phyloP scores from a whole-genome alignment of 2,888 invertebrate genomes.

The Cancer borealis region DNA sequence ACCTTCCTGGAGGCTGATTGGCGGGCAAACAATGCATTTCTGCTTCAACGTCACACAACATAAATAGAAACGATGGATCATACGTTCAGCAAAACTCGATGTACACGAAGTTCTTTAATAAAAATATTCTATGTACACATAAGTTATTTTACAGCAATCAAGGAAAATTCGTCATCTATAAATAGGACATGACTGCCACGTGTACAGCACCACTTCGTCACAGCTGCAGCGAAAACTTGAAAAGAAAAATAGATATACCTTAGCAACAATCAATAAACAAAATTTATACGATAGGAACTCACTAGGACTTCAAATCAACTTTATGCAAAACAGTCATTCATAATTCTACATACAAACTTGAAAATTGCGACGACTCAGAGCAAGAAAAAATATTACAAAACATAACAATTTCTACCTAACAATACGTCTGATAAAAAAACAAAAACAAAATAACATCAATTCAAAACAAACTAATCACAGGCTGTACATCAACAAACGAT shows the following conservation, averaged over 20 bases:
- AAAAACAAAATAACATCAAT: neutral
- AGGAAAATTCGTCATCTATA: too few relatives aligned
- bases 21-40: neutral
- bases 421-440: neutral
- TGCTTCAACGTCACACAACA: neutral
- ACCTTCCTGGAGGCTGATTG: neutral
- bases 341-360: neutral
- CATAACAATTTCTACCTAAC: neutral
- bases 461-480: neutral
- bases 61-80: neutral
- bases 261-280: too few relatives aligned
- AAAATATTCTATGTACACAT: neutral
- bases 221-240: too few relatives aligned
- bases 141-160: too few relatives aligned
- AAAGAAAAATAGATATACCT: too few relatives aligned
- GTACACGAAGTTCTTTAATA: neutral
- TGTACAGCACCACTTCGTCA: too few relatives aligned
- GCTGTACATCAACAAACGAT: neutral
- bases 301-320: too few relatives aligned
- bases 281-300: too few relatives aligned
- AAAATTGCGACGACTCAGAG: neutral
- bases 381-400: neutral
- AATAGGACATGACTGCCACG: too few relatives aligned
- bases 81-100: neutral
- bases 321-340: neutral